Percentiles rank a stretch among this genome's conserved stretches.
phyloP scores from a whole-genome alignment of 2,797 vertebrate genomes.

The Lagodon rhomboides region DNA sequence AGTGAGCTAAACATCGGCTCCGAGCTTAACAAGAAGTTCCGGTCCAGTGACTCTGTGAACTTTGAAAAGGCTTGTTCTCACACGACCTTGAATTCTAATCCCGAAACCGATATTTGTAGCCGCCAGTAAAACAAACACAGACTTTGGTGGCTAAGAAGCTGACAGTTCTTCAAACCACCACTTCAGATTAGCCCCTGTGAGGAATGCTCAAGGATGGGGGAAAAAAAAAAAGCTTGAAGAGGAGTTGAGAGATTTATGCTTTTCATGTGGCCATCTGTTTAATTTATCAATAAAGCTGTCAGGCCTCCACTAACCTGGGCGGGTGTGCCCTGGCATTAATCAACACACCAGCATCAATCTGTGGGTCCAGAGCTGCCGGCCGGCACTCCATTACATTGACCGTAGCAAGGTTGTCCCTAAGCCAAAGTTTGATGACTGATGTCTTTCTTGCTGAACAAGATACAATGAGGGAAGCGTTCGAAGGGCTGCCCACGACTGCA shows the following conservation, averaged over 20 bases:
- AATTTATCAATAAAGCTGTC: conserved; percentile 86
- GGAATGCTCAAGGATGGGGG: conserved; percentile 56
- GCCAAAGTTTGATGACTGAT: conserved; percentile 73
- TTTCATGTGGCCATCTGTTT: conserved; percentile 78
- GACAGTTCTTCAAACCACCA: conserved; percentile 53
- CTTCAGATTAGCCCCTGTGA: conserved; percentile 70
- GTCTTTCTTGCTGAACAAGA: conserved; percentile 56
- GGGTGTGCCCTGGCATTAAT: conserved; percentile 77
- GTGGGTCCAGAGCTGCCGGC: conserved; percentile 60
- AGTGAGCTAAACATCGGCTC: conserved; percentile 45
- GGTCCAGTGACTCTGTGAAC: conserved; percentile 40
- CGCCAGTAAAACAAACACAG: conserved; percentile 47
- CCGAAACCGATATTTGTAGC: conserved; percentile 35
- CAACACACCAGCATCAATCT: conserved; percentile 81
- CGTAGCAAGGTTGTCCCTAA: conserved; percentile 69
- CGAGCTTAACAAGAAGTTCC: conserved; percentile 56
- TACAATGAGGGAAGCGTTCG: conserved; percentile 41
- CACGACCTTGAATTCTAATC: conserved; percentile 50
- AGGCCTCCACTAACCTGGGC: conserved; percentile 79
- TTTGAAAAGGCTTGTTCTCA: conserved; percentile 40
- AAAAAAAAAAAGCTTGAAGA: conserved; percentile 31
- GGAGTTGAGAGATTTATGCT: conserved; percentile 78
- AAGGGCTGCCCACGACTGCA: conserved; percentile 26
- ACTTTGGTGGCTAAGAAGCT: conserved; percentile 19
- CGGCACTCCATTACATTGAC: conserved; percentile 76